Evolutionary conservation across 2,797 vertebrate genomes (phyloP).

Genomic region (Pyrocephalus nanus): DNA sequence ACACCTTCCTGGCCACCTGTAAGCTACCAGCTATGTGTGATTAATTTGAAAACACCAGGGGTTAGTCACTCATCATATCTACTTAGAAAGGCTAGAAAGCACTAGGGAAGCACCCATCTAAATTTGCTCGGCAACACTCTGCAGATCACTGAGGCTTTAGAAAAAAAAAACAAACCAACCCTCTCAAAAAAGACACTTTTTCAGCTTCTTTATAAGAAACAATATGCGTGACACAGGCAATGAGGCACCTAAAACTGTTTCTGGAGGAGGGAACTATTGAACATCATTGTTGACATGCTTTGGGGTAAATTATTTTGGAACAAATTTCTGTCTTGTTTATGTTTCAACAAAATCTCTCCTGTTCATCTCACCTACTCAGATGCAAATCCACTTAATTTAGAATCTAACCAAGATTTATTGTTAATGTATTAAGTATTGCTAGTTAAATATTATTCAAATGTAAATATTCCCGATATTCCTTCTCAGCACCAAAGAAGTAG

Average conservation of each 20-base stretch:
- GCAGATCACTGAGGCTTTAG: neutral
- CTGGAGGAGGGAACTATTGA: slow-evolving; percentile 38
- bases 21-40: neutral
- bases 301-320: slow-evolving; percentile 55
- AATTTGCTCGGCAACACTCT: neutral
- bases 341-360: slow-evolving; percentile 58
- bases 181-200: neutral
- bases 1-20: slow-evolving; percentile 20
- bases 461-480: slow-evolving; percentile 35
- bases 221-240: neutral
- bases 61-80: neutral
- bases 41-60: neutral
- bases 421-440: slow-evolving; percentile 58
- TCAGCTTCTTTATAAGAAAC: neutral
- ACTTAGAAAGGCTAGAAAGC: neutral
- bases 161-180: neutral
- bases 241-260: slow-evolving; percentile 3
- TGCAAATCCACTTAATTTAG: slow-evolving; percentile 66
- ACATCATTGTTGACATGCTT: slow-evolving; percentile 7
- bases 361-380: slow-evolving; percentile 66
- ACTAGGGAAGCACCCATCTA: neutral
- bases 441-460: slow-evolving; percentile 68
- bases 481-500: slow-evolving; percentile 11
- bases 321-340: slow-evolving; percentile 54
- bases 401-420: slow-evolving; percentile 64